phyloP scores from a whole-genome alignment of 2,797 vertebrate species.

The Mormyrops boulengeri region DNA sequence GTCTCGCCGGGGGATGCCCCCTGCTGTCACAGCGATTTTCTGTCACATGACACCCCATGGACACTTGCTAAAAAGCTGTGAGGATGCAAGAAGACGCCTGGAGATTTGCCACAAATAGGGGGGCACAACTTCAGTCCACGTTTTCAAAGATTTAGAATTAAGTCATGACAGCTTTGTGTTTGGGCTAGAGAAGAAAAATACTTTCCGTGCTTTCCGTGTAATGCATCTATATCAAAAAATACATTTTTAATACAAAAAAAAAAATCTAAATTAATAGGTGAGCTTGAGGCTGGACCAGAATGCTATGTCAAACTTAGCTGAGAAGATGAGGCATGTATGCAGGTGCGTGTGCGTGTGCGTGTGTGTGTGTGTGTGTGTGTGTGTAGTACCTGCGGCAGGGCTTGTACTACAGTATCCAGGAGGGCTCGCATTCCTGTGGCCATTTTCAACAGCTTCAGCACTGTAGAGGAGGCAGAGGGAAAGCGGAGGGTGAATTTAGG shows the following conservation, averaged over 20 bases:
- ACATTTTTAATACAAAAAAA: neutral
- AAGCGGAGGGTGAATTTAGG: slow-evolving; percentile 9
- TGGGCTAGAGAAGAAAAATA: neutral
- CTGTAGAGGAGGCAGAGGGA: slow-evolving; percentile 38
- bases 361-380: neutral
- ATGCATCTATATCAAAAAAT: neutral
- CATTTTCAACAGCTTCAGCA: slow-evolving; percentile 72
- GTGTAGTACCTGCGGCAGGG: slow-evolving; percentile 81
- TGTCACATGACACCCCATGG: neutral
- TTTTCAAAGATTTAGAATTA: neutral
- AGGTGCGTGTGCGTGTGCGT: neutral
- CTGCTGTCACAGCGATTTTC: neutral
- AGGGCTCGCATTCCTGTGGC: slow-evolving; percentile 94
- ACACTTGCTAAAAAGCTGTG: neutral
- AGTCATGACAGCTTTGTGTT: neutral
- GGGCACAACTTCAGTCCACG: neutral
- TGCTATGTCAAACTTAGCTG: neutral
- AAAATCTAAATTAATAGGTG: neutral
- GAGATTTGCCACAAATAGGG: neutral
- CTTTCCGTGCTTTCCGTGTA: neutral
- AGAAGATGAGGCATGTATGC: neutral
- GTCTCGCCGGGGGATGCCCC: neutral
- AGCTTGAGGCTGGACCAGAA: neutral
- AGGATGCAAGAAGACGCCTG: neutral
- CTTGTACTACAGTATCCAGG: slow-evolving; percentile 94